These are phyloP conservation scores for Poeciliopsis gracilis DNA, from an alignment of 2,797 vertebrate genomes.

Conservation along the genomic window DNA sequence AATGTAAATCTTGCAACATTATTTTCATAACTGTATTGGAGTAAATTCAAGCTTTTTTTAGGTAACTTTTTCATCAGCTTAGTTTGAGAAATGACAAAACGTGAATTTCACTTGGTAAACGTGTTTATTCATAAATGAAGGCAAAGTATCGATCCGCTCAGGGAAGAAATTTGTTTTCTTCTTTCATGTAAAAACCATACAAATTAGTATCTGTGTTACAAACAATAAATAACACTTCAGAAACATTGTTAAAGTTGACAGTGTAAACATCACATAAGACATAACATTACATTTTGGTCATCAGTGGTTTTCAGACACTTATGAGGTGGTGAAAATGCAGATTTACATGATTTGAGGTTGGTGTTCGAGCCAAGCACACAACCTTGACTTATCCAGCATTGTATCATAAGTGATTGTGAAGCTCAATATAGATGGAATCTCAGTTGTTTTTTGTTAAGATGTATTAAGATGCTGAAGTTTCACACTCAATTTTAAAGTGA, in stretches of 20 bases:
- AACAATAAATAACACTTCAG: constrained; percentile 74
- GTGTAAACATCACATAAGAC: constrained; percentile 71
- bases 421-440: constrained; percentile 21
- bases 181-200: constrained; percentile 75
- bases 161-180: constrained; percentile 56
- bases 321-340: constrained; percentile 43
- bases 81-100: constrained; percentile 31
- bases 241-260: constrained; percentile 65
- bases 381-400: constrained; percentile 51
- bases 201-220: constrained; percentile 79
- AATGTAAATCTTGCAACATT: constrained; percentile 34
- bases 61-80: constrained; percentile 4
- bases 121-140: constrained; percentile 81
- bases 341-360: constrained; percentile 41
- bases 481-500: constrained; percentile 31
- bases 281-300: constrained; percentile 66
- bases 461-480: constrained; percentile 32
- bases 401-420: constrained; percentile 22
- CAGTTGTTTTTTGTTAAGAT: constrained; percentile 20
- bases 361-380: constrained; percentile 38
- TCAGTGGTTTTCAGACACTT: constrained; percentile 42
- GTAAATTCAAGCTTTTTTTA: constrained; percentile 28
- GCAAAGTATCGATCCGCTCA: constrained; percentile 70
- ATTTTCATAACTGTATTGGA: constrained; percentile 31
- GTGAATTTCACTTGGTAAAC: constrained; percentile 53